Percentiles rank a stretch among this genome's conserved stretches.
Evolutionary conservation across 2,888 invertebrate species (phyloP).

Genomic region (Pycnomerus fuliginosus): DNA sequence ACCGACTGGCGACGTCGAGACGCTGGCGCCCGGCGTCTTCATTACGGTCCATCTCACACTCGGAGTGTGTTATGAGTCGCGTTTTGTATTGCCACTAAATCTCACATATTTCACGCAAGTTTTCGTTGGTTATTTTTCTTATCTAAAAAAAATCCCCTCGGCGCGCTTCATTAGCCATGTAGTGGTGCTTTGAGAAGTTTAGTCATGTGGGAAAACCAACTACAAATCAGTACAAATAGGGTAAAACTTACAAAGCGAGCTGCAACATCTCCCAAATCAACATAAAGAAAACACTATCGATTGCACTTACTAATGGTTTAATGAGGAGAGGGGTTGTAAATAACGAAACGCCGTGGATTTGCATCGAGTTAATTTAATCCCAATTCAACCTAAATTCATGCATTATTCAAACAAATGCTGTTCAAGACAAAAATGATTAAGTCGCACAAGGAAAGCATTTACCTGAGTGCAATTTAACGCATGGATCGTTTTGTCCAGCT

Average conservation of each 20-base stretch:
- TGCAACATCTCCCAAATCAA: neutral
- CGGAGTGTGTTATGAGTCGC: no score
- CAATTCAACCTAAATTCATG: conserved; percentile 40
- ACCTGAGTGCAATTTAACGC: conserved; percentile 38
- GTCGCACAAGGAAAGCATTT: no score
- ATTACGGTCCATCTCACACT: conserved; percentile 10
- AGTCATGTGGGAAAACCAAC: conserved; percentile 1
- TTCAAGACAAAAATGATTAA: conserved; percentile 36
- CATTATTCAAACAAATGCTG: conserved; percentile 41
- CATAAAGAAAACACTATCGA: conserved; percentile 21
- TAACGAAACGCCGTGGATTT: conserved; percentile 40
- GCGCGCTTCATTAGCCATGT: no score
- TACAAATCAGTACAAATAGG: no score
- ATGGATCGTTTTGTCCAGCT: conserved; percentile 35
- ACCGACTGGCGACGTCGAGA: conserved; percentile 24
- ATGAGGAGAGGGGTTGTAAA: conserved; percentile 33
- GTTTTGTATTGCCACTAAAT: no score
- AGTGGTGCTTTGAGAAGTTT: no score
- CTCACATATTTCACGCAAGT: no score
- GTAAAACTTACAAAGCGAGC: no score
- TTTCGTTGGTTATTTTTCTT: no score
- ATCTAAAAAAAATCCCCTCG: no score
- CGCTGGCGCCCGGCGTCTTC: conserved; percentile 17
- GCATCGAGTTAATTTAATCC: conserved; percentile 43
- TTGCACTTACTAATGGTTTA: conserved; percentile 26